Percentiles rank a stretch among this genome's conserved stretches.
phyloP scores from a whole-genome alignment of 1,140 invertebrate species.

The Copidosoma floridanum region DNA sequence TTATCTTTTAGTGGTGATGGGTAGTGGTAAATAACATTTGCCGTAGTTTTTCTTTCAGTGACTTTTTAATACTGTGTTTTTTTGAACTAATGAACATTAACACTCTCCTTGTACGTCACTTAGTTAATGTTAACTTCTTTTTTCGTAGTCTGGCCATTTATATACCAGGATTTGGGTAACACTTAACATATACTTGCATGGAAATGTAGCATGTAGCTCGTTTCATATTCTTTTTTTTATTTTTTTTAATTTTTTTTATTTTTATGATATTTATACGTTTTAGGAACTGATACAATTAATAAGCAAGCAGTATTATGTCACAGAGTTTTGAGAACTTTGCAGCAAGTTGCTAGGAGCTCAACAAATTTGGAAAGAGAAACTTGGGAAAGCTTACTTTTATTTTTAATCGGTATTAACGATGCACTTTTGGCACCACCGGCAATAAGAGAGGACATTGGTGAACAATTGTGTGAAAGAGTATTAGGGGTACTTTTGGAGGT shows the following conservation, averaged over 20 bases:
- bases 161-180: constrained; percentile 84
- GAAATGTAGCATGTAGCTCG: constrained; percentile 1
- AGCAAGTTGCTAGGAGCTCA: constrained; percentile 82
- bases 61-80: constrained; percentile 42
- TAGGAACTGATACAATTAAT: constrained; percentile 85
- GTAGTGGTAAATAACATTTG: constrained; percentile 3
- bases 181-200: constrained; percentile 20
- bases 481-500: constrained; percentile 90
- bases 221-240: constrained; percentile 4
- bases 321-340: constrained; percentile 84
- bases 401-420: constrained; percentile 91
- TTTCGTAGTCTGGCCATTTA: constrained; percentile 82
- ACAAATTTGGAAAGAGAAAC: constrained; percentile 77
- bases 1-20: constrained; percentile 4
- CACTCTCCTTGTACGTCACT: too few relatives aligned
- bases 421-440: constrained; percentile 87
- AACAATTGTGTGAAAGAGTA: constrained; percentile 91
- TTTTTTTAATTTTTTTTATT: constrained; percentile 1
- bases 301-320: constrained; percentile 94
- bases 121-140: constrained; percentile 37
- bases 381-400: constrained; percentile 87
- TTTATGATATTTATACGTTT: constrained; percentile 33
- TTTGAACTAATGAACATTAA: too few relatives aligned
- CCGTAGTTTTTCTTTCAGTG: constrained; percentile 2
- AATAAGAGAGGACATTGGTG: constrained; percentile 90